A percentile compares a stretch with the other conserved stretches of the same genome.
Conservation (phyloP, 2,797 vertebrate species). For the Margarornis squamiger region DNA sequence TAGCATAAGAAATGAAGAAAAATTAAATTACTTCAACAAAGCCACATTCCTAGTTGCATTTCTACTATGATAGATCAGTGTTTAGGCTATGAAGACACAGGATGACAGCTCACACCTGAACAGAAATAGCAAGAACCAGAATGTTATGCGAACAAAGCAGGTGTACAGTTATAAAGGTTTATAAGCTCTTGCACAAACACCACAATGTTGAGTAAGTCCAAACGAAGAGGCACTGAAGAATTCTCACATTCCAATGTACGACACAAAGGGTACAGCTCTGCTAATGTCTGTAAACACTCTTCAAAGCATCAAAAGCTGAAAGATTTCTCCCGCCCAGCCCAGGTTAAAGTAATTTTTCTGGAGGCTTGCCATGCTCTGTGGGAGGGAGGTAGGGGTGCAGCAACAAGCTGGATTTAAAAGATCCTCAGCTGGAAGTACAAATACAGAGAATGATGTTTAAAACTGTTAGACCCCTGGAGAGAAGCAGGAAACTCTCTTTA, state of each 20-base stretch:
- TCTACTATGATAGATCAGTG: background rate
- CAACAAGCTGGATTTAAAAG: slow-evolving; percentile 54
- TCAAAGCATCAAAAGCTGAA: slow-evolving; percentile 9
- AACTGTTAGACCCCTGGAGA: slow-evolving; percentile 47
- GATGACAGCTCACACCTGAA: background rate
- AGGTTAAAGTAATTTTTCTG: slow-evolving; percentile 44
- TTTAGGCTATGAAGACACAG: background rate
- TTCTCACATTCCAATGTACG: background rate
- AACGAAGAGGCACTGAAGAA: slow-evolving; percentile 1
- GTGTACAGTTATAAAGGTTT: background rate
- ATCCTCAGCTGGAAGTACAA: slow-evolving; percentile 54
- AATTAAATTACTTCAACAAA: background rate
- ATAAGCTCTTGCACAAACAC: background rate
- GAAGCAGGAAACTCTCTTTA: slow-evolving; percentile 67
- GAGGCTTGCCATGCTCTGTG: slow-evolving; percentile 15
- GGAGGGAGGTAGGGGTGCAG: background rate
- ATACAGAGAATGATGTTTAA: slow-evolving; percentile 57
- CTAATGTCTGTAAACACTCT: slow-evolving; percentile 19
- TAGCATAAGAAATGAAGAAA: background rate
- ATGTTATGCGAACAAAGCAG: background rate
- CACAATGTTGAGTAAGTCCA: background rate
- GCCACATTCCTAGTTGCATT: background rate
- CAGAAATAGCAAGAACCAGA: background rate
- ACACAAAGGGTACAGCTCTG: background rate
- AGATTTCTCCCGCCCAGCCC: background rate